Percentiles rank a stretch among this genome's conserved stretches.
phyloP scores from a whole-genome alignment of 2,797 vertebrate species.

The Tiaroga cobitis region DNA sequence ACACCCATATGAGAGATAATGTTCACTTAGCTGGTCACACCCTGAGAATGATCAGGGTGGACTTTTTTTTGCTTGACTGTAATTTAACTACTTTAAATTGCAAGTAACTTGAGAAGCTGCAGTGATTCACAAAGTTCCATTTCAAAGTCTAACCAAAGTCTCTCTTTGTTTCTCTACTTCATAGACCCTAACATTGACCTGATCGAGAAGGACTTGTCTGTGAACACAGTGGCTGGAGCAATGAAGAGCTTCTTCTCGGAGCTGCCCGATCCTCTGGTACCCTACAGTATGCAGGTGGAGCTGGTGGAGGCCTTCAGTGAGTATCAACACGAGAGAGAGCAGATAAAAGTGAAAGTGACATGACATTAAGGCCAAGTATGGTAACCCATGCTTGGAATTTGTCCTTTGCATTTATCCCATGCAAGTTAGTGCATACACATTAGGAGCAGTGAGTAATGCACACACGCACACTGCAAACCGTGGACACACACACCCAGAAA shows the following conservation, averaged over 20 bases:
- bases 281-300: constrained; percentile 89
- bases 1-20: background rate
- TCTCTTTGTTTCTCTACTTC: background rate
- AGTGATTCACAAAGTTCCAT: background rate
- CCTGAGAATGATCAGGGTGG: background rate
- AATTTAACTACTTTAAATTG: background rate
- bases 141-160: background rate
- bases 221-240: constrained; percentile 92
- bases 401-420: too few relatives aligned
- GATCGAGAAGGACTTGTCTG: constrained; percentile 92
- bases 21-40: background rate
- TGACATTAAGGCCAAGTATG: too few relatives aligned
- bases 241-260: constrained; percentile 98
- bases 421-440: too few relatives aligned
- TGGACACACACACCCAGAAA: too few relatives aligned
- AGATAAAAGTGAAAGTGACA: background rate
- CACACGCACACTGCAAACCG: too few relatives aligned
- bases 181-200: constrained; percentile 87
- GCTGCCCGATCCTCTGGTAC: constrained; percentile 90
- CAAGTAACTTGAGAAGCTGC: background rate
- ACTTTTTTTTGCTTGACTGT: background rate
- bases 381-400: too few relatives aligned
- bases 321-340: constrained; percentile 60
- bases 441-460: too few relatives aligned
- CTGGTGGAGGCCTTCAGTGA: constrained; percentile 95